Conservation (phyloP, 2,888 invertebrate genomes). For the Hirtodrosophila confusa region DNA sequence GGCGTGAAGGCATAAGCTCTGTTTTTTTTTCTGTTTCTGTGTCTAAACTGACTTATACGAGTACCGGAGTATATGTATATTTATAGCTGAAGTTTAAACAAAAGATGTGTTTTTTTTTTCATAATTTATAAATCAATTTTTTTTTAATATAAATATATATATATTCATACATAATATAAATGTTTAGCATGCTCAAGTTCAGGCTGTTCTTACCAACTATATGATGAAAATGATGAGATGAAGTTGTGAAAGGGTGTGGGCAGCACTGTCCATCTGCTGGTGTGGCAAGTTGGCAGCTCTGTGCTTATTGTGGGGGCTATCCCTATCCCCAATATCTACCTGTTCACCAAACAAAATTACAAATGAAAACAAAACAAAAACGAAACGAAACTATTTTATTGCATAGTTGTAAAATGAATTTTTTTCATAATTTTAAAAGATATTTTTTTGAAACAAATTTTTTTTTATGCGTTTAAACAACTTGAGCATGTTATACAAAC, state of each 20-base stretch:
- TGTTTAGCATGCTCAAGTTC: conserved; percentile 58
- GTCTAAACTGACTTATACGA: conserved; percentile 66
- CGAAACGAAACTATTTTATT: conserved; percentile 38
- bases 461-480: conserved; percentile 52
- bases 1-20: conserved; percentile 63
- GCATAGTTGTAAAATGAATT: conserved; percentile 49
- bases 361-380: conserved; percentile 14
- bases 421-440: conserved; percentile 57
- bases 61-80: conserved; percentile 38
- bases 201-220: conserved; percentile 64
- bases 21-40: conserved; percentile 67
- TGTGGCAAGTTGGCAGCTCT: conserved; percentile 22
- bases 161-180: conserved; percentile 25
- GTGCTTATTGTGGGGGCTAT: conserved; percentile 17
- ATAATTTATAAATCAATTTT: conserved; percentile 69
- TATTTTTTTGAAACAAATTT: conserved; percentile 44
- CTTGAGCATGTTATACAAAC: conserved; percentile 70
- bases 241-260: neutral
- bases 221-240: conserved; percentile 15
- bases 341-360: conserved; percentile 53
- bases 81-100: conserved; percentile 65
- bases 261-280: too few relatives aligned
- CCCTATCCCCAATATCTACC: conserved; percentile 22
- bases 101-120: conserved; percentile 61
- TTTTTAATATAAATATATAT: conserved; percentile 52